phyloP scores from a whole-genome alignment of 2,888 invertebrate genomes.

The Nasonovia ribisnigri region DNA sequence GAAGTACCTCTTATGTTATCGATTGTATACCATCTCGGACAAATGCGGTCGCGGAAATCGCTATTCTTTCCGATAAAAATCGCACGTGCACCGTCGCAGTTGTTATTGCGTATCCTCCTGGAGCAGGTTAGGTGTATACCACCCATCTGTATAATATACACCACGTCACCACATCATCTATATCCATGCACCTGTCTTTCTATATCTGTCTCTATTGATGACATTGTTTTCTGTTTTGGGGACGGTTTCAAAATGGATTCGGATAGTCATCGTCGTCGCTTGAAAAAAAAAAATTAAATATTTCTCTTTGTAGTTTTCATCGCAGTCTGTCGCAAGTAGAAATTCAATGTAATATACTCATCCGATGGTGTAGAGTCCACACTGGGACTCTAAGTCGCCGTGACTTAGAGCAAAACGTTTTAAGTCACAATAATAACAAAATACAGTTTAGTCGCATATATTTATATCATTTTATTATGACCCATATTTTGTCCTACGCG shows the following conservation, averaged over 20 bases:
- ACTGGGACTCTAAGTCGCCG: background rate
- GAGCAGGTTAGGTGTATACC: background rate
- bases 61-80: conserved; percentile 35
- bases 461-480: too few species aligned
- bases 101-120: conserved; percentile 7
- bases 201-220: background rate
- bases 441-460: background rate
- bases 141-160: background rate
- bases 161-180: background rate
- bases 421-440: background rate
- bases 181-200: background rate
- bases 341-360: background rate
- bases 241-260: conserved; percentile 35
- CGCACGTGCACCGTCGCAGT: background rate
- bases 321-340: background rate
- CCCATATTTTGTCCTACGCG: background rate
- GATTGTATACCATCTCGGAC: conserved; percentile 32
- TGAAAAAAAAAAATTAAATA: background rate
- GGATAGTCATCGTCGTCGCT: conserved; percentile 10
- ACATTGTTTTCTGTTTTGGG: conserved; percentile 41
- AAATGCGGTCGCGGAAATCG: conserved; percentile 33
- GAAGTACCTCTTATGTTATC: conserved; percentile 14
- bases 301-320: conserved; percentile 29
- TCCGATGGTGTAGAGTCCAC: background rate
- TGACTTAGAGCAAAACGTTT: background rate